Evolutionary conservation across 2,113 vertebrate species (phyloP).

Genomic region (Indri indri): DNA sequence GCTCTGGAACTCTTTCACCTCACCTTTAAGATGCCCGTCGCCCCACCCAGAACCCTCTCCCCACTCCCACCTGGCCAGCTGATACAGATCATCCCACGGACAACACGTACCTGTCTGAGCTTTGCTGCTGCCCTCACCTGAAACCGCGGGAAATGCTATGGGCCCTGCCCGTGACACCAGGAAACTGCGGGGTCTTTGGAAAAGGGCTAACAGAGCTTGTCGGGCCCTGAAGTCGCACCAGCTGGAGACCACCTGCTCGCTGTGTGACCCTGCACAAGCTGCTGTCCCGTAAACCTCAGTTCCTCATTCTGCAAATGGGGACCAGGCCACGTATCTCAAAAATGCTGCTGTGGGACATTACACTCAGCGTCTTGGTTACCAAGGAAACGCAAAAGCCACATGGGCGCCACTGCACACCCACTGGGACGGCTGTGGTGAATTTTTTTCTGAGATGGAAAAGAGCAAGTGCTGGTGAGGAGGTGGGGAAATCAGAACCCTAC

Average conservation of each 20-base stretch:
- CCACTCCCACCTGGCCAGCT: not conserved
- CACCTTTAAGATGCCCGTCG: not conserved
- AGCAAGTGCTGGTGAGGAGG: not conserved
- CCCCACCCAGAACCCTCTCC: not conserved
- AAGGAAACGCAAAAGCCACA: not conserved
- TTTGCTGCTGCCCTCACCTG: not conserved
- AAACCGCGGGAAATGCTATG: not conserved
- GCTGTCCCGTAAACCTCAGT: not conserved
- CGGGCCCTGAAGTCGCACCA: not conserved
- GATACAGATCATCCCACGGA: not conserved
- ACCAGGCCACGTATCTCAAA: not conserved
- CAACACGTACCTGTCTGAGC: not conserved
- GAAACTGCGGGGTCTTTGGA: no score
- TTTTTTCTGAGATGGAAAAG: not conserved
- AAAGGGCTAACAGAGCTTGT: not conserved
- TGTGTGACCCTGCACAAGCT: not conserved
- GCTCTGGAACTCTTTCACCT: not conserved
- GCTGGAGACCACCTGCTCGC: not conserved
- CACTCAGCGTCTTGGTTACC: rapidly evolving
- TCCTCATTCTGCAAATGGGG: not conserved
- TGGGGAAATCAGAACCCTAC: rapidly evolving
- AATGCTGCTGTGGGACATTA: not conserved
- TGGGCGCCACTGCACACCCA: no score
- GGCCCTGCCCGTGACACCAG: no score
- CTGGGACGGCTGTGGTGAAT: rapidly evolving